A percentile compares a stretch with the other conserved stretches of the same genome.
These are phyloP conservation scores for Danio choprae DNA, from an alignment of 2,797 vertebrate species.

Conservation along the genomic window DNA sequence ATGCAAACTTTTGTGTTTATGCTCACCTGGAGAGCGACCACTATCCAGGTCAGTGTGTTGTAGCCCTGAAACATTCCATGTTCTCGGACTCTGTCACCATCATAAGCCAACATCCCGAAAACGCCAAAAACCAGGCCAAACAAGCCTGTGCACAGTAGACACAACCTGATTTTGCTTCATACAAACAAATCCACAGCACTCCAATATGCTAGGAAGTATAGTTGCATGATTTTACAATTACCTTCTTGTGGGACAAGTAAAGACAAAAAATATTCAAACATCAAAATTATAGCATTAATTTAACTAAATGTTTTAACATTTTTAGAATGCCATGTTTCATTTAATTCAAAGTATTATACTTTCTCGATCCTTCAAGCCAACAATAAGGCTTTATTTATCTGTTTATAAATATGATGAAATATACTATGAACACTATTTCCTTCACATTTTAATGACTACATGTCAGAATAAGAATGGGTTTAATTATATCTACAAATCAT, in stretches of 20 bases:
- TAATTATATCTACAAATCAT: no score
- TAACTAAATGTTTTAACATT: no score
- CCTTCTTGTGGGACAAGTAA: not conserved
- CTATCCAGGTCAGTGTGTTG: slow-evolving; percentile 91
- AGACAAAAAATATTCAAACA: not conserved
- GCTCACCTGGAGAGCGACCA: slow-evolving; percentile 92
- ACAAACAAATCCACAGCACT: not conserved
- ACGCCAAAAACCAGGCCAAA: slow-evolving; percentile 95
- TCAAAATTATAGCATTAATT: no score
- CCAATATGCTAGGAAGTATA: not conserved
- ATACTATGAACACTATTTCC: no score
- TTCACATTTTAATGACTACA: no score
- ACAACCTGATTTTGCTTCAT: not conserved
- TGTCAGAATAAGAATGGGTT: no score
- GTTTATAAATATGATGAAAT: no score
- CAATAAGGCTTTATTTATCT: no score
- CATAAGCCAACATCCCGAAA: slow-evolving; percentile 92
- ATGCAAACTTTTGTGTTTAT: not conserved
- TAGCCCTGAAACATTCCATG: slow-evolving; percentile 98
- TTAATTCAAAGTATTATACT: no score
- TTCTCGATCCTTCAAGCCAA: no score
- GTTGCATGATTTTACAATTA: not conserved
- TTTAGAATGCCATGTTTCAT: no score
- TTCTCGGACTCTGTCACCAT: slow-evolving; percentile 88
- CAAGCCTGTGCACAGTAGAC: slow-evolving; percentile 76